These are phyloP conservation scores for Gadus macrocephalus DNA, from an alignment of 2,113 vertebrate genomes.

Conservation along the genomic window DNA sequence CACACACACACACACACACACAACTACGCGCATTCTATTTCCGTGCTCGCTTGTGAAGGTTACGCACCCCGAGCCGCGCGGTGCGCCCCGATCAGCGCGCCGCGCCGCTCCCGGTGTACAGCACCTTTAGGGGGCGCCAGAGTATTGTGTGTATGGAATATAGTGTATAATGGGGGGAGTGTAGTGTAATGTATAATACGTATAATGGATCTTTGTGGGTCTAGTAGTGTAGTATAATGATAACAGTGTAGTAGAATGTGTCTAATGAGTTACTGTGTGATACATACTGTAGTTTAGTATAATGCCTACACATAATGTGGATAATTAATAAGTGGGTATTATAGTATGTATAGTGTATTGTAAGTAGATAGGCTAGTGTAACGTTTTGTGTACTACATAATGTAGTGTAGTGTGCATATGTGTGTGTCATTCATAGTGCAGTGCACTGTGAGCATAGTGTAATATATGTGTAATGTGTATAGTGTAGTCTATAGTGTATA, in stretches of 20 bases:
- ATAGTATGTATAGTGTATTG: too few species aligned
- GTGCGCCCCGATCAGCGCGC: neutral
- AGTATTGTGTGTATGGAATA: slow-evolving; percentile 50
- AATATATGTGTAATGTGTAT: too few species aligned
- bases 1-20: neutral
- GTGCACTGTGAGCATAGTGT: too few species aligned
- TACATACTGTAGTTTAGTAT: too few species aligned
- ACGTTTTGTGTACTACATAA: neutral
- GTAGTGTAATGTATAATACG: neutral
- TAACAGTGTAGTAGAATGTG: too few species aligned
- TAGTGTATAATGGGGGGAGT: neutral
- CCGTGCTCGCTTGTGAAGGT: neutral
- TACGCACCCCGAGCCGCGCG: neutral
- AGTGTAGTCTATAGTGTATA: too few species aligned
- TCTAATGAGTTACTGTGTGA: too few species aligned
- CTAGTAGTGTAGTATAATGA: too few species aligned
- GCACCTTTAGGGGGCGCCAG: slow-evolving; percentile 62
- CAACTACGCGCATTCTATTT: neutral
- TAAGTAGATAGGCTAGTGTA: neutral
- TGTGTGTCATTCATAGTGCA: too few species aligned
- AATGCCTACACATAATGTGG: too few species aligned
- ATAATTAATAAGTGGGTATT: too few species aligned
- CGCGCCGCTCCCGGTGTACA: slow-evolving; percentile 18
- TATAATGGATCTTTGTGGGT: too few species aligned
- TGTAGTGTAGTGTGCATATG: neutral